phyloP scores from a whole-genome alignment of 2,797 vertebrate genomes.

The Kryptopterus vitreolus region DNA sequence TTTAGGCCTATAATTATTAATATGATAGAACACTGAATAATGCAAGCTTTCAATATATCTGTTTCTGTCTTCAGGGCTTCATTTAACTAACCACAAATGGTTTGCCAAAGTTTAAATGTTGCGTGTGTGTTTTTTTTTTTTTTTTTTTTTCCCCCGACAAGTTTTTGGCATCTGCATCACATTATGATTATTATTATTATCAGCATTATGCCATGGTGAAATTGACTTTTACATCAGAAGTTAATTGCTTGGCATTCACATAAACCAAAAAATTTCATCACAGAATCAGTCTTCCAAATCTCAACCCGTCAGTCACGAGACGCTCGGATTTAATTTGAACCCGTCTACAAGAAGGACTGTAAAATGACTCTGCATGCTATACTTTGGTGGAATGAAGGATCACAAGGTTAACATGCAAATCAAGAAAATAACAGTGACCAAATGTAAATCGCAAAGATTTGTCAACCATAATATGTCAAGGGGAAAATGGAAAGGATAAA shows the following conservation, averaged over 20 bases:
- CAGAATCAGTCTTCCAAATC: constrained; percentile 6
- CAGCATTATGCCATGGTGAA: constrained; percentile 4
- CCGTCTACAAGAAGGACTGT: not conserved
- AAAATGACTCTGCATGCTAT: not conserved
- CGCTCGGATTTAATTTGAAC: not conserved
- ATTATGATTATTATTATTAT: constrained; percentile 19
- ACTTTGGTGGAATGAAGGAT: not conserved
- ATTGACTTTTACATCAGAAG: constrained; percentile 13
- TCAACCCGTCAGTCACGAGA: not conserved
- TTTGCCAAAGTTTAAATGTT: not conserved
- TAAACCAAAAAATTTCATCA: not conserved
- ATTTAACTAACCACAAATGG: constrained; percentile 20
- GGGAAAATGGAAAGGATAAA: not conserved
- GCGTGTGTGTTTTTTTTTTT: not conserved
- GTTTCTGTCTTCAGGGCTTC: constrained; percentile 12
- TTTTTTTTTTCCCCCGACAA: too few species aligned
- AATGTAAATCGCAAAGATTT: not conserved
- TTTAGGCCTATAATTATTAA: constrained; percentile 13
- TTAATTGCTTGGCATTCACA: constrained; percentile 23
- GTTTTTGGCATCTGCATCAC: not conserved
- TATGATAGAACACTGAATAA: not conserved
- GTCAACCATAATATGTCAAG: not conserved
- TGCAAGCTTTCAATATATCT: not conserved
- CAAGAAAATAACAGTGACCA: not conserved
- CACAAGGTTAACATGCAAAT: not conserved